Evolutionary conservation across 35 echinoderm and acorn worm species (phyloP), one percentile per base, ranked within the genome.

Genomic region (Patiria miniata): DNA sequence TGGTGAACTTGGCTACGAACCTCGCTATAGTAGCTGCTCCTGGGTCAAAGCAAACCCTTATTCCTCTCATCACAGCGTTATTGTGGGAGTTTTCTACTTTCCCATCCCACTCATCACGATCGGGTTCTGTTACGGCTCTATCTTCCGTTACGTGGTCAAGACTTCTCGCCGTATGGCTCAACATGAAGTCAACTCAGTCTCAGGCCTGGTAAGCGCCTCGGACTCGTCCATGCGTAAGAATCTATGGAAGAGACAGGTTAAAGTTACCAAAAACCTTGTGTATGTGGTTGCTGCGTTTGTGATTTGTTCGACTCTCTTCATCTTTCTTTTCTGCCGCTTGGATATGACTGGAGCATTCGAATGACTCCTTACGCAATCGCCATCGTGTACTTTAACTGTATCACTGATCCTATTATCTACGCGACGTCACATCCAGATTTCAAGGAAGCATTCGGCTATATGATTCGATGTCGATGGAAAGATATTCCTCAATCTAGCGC

Each of bases 381-480:
- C 4, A 39, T 92, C 7, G 77, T 92, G 42, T 61, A 82, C 7
- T 81, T 47, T 30, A 92, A 87, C 47, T 76, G 84, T 26, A 58
- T 44, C 77, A 77, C 86, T 19, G 87, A 92, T 44, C 90, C 90
- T 1, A 54, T 92, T 39, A 92, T 92, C 17, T 92, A 92, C 40
- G 90, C 90, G 8, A 80, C 84, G 21, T 81, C 80, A 32, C 90
- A 92, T 55, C 90, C 90, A 16, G 65, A 92, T 51, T 92, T 92
- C 85, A 92, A 92, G 44, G 59, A 40, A 51, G 85, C 83, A 17
- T 83, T 92, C 85, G 33, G 60, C 22, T 37, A 69, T 17, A 87
- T 92, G 78, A 22, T 92, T 18, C 44, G 53, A 22, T 92, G 90
- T 53, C 58, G 38, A 21, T 32, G 15, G 65, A 73, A 12, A 12